Base-by-base conservation (phyloP, 37 sponge, comb jelly and placozoan species). In the Halisarca cf. caerulea region DNA sequence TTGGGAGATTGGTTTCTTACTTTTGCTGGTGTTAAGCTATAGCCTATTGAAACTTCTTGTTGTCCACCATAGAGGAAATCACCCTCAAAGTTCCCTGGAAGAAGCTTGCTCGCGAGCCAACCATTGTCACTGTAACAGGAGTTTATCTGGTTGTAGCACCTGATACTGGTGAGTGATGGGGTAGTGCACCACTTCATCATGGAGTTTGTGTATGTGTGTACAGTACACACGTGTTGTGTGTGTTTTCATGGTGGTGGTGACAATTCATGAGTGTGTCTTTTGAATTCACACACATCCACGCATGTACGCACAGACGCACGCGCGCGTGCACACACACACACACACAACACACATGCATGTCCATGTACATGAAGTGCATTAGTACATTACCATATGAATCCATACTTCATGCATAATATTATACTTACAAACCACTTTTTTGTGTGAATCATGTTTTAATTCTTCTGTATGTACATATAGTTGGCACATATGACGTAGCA, bases 71-170 rank as follows among this genome's bases (percentile, higher is more conserved):
- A 90, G 96, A 95, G 23, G 87, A 92, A 34, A 55, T 95, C 59
- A 74, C 83, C 24, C 58, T 90, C 71, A 82, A 88, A 59, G 90
- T 95, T 32, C 96, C 96, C 28, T 95, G 96, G 96, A 95, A 95
- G 80, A 84, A 82, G 21, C 83, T 95, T n/a, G 83, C 86, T 55
- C 90, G 75, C 36, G 93, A 95, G 33, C 84, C 91, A 3, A 82
- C 93, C 43, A 45, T 80, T 17, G 79, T 92, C 21, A 86, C 59
- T 11, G 93, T 95, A 30, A 88, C 90, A 33, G 95, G 91, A 45
- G 69, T 95, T 23, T 95, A 91, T 40, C 75, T 91, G 34, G 44
- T 95, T 17, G 42, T 89, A 17, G 85, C 69, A 54, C 95, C 92
- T 0, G 58, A 88, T 33, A 54, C 89, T 1, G 69, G 92, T 91